Conservation (phyloP, 2,113 vertebrate species). For the Brachyistius frenatus region DNA sequence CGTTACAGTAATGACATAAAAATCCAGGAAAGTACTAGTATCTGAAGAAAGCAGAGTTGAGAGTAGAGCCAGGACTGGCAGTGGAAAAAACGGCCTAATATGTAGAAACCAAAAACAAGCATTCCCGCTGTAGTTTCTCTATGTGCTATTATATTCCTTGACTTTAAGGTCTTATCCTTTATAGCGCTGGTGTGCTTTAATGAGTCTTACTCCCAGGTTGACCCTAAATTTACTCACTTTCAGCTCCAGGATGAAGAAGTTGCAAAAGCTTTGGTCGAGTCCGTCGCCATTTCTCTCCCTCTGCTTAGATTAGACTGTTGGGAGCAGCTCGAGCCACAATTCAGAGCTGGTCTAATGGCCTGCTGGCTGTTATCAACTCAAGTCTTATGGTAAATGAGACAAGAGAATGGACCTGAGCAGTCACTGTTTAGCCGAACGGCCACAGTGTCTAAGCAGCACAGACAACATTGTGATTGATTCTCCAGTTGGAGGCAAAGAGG, state of each 20-base stretch:
- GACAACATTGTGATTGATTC: slow-evolving; percentile 60
- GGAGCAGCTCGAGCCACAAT: slow-evolving; percentile 53
- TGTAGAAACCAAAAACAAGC: background rate
- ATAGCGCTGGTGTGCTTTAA: slow-evolving; percentile 34
- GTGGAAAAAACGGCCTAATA: too few relatives aligned
- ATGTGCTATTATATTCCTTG: background rate
- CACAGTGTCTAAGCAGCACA: slow-evolving; percentile 25
- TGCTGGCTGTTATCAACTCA: slow-evolving; percentile 57
- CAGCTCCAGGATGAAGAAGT: slow-evolving; percentile 45
- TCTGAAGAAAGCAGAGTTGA: too few relatives aligned
- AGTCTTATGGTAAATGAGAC: slow-evolving; percentile 60
- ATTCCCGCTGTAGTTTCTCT: background rate
- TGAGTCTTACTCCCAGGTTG: slow-evolving; percentile 43
- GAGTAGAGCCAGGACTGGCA: too few relatives aligned
- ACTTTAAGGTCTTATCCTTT: slow-evolving; percentile 16
- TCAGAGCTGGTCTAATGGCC: slow-evolving; percentile 53
- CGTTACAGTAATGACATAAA: too few relatives aligned
- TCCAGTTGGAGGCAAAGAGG: slow-evolving; percentile 36
- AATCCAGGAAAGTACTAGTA: too few relatives aligned
- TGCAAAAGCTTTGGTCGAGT: slow-evolving; percentile 55
- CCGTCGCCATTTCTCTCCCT: slow-evolving; percentile 55
- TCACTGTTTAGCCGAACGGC: slow-evolving; percentile 44
- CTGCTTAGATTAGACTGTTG: slow-evolving; percentile 58
- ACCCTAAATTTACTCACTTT: slow-evolving; percentile 58
- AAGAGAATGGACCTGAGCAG: slow-evolving; percentile 60